Base-by-base conservation (phyloP, 2,113 vertebrate genomes). In the Motacilla tschutschensis region DNA sequence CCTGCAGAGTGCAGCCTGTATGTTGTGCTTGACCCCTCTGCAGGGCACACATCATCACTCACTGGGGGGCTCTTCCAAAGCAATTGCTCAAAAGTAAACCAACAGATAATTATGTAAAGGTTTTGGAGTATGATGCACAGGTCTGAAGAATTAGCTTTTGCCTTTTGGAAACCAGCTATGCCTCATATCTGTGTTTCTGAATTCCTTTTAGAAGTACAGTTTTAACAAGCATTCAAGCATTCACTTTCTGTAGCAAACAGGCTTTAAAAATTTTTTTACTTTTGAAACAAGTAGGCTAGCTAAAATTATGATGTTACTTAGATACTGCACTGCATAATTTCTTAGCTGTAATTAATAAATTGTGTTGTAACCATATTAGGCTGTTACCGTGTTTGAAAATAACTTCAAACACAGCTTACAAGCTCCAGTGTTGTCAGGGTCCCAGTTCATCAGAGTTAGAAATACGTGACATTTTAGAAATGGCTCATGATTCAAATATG, bases 311-410 rank as follows among this genome's bases (percentile, higher is more conserved):
- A 62, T 87, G 36, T 79, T 75, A 72, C 54, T 69, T 86, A 84
- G 38, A 31, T 73, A 93, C 25, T 78, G 50, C 51, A 47, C 19
- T 36, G 60, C 29, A 53, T 75, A 60, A 73, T 85, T 87, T 87
- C 65, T 85, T 4, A 24, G 31, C 83, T 91, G 64, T 48, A 70
- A 59, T 91, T 90, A 86, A 69, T 88, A 88, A 91, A 91, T 75
- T 77, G 33, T 33, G 41, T 62, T 89, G 59, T 47, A 69, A 60
- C 64, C 25, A 10, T 57, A 47, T 79, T 79, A 81, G 51, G 33
- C 65, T 66, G 47, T 85, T 87, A 57, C 31, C 22, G 8, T 90
- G 43, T 87, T 88, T 85, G 82, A 90, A 89, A 91, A 87, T 78
- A 85, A 51, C 82, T 87, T 77, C 58, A 90, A 80, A 87, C n/a